Conservation (phyloP, 2,113 vertebrate species). For the Agapornis roseicollis region DNA sequence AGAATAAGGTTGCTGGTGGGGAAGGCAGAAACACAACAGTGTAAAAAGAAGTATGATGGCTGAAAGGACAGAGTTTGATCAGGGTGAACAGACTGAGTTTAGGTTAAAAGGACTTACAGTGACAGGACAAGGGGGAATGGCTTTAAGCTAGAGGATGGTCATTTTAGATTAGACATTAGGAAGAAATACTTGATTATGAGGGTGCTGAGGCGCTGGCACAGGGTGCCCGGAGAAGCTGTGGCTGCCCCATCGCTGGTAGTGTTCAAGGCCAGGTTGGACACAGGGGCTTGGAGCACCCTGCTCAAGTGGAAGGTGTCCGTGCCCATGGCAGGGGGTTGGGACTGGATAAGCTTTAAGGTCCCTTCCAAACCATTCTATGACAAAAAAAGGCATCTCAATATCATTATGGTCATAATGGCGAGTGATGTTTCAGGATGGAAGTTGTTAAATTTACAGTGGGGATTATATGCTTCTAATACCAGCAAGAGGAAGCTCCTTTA, state of each 20-base stretch:
- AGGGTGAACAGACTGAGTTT: not conserved
- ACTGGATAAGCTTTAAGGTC: not conserved
- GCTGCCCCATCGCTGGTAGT: not conserved
- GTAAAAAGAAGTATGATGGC: not conserved
- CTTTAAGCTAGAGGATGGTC: not conserved
- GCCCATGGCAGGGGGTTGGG: not conserved
- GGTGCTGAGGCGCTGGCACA: not conserved
- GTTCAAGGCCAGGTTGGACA: not conserved
- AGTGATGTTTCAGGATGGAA: not conserved
- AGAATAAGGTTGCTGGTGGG: not conserved
- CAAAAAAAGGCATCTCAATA: not conserved
- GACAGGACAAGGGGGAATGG: not conserved
- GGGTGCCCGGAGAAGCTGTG: not conserved
- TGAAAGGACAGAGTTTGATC: not conserved
- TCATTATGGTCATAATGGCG: fast-evolving
- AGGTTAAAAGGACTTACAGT: not conserved
- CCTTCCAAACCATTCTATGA: not conserved
- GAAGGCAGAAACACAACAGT: not conserved
- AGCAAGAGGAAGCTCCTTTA: not conserved
- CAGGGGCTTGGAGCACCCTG: not conserved
- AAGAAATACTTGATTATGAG: not conserved
- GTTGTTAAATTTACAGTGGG: not conserved
- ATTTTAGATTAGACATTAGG: not conserved
- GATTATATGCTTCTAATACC: not conserved
- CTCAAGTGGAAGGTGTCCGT: not conserved